Percentiles rank a stretch among this genome's conserved stretches.
Evolutionary conservation across 2,113 vertebrate species (phyloP).

Genomic region (Hystrix brachyura): DNA sequence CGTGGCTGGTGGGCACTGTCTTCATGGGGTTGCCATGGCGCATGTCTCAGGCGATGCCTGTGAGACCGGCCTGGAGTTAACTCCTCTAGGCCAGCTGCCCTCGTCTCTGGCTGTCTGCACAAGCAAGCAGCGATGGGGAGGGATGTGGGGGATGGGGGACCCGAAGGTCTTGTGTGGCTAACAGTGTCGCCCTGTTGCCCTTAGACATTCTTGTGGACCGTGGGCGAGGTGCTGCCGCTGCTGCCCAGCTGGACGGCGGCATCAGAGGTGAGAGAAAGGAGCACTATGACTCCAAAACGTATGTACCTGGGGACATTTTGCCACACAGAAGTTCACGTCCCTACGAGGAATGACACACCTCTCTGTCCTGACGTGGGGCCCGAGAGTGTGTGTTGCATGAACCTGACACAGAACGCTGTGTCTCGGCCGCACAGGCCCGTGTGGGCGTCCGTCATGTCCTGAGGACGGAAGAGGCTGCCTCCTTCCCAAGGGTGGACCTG

Average conservation of each 20-base stretch:
- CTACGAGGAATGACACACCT: background rate
- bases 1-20: background rate
- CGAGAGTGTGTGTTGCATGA: background rate
- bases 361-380: background rate
- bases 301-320: background rate
- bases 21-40: background rate
- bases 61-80: background rate
- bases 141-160: fast-evolving
- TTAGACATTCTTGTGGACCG: constrained; percentile 93
- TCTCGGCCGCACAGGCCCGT: too few relatives aligned
- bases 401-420: background rate
- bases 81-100: too few relatives aligned
- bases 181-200: constrained; percentile 59
- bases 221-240: constrained; percentile 91
- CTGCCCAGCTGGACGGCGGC: constrained; percentile 87
- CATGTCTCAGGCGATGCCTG: fast-evolving
- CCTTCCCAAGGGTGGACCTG: background rate
- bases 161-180: fast-evolving
- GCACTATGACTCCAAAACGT: background rate
- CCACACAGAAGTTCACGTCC: background rate
- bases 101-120: background rate
- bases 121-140: background rate
- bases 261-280: constrained; percentile 87
- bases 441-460: fast-evolving
- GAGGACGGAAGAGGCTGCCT: background rate